Evolutionary conservation across 1,140 invertebrate species (phyloP).

Genomic region (Apis cerana): DNA sequence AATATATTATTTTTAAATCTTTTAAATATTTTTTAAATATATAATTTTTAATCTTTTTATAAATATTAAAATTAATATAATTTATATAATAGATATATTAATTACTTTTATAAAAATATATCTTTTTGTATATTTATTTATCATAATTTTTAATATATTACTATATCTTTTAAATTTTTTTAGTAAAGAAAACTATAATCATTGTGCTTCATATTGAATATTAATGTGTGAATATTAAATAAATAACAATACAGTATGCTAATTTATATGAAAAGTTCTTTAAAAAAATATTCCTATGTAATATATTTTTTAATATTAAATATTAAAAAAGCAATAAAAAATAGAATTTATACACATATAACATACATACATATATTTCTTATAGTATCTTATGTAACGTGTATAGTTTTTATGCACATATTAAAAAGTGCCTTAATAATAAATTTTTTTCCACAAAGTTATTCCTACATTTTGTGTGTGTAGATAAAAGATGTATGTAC

Average conservation of each 20-base stretch:
- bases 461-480: background rate
- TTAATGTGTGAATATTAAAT: background rate
- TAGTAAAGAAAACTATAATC: background rate
- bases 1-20: no score
- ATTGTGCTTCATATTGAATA: background rate
- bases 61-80: background rate
- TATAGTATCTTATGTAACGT: no score
- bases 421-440: constrained; percentile 27
- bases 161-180: constrained; percentile 2
- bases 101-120: constrained; percentile 3
- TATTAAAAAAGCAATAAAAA: background rate
- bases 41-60: constrained; percentile 27
- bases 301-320: background rate
- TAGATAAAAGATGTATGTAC: background rate
- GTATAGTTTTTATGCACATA: background rate
- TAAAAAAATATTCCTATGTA: background rate
- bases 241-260: background rate
- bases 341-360: background rate
- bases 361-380: no score
- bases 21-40: background rate
- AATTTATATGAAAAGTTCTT: background rate
- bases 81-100: constrained; percentile 11
- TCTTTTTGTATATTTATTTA: constrained; percentile 12
- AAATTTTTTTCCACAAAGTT: background rate
- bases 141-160: constrained; percentile 6